phyloP scores from a whole-genome alignment of 2,113 vertebrate genomes.

The Eleginops maclovinus region DNA sequence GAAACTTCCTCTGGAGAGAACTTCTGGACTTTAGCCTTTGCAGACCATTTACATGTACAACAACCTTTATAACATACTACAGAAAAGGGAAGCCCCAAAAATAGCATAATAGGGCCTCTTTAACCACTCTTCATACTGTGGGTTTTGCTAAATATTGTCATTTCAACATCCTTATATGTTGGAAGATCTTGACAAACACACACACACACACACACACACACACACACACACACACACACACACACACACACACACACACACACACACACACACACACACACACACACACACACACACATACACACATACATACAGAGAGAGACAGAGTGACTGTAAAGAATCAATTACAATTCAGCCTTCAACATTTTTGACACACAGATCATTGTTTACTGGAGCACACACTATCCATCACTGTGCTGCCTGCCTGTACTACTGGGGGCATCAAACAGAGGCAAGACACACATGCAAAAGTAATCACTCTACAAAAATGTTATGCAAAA shows the following conservation, averaged over 20 bases:
- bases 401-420: conserved; percentile 17
- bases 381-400: background rate
- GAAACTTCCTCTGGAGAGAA: too few relatives aligned
- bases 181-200: background rate
- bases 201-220: conserved; percentile 15
- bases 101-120: too few relatives aligned
- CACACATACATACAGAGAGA: conserved; percentile 9
- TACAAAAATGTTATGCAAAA: background rate
- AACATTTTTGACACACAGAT: background rate
- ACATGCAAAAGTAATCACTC: background rate
- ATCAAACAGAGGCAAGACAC: conserved; percentile 33
- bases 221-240: background rate
- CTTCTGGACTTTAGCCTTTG: too few relatives aligned
- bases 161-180: background rate
- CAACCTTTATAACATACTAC: too few relatives aligned
- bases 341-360: conserved; percentile 9
- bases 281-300: background rate
- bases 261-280: conserved; percentile 2
- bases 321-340: background rate
- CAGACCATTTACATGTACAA: too few relatives aligned
- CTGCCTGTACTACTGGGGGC: conserved; percentile 25
- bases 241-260: conserved; percentile 13
- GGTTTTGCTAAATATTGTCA: too few relatives aligned
- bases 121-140: too few relatives aligned
- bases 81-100: too few relatives aligned